phyloP scores from a whole-genome alignment of 35 echinoderm and acorn worm species.

The Ptychodera flava region DNA sequence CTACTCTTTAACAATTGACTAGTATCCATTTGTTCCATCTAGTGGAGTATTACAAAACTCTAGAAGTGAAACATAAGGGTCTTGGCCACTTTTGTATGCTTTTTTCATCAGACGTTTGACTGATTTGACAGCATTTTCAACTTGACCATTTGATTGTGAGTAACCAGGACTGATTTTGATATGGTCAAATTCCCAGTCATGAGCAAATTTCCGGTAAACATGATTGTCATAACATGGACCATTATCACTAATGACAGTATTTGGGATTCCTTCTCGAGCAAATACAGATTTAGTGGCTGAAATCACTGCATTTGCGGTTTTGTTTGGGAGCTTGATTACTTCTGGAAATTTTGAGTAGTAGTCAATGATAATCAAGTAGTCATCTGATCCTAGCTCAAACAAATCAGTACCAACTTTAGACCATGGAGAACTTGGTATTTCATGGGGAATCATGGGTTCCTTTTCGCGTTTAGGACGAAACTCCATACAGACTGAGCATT shows the following conservation, averaged over 20 bases:
- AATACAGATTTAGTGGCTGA: slow-evolving; percentile 17
- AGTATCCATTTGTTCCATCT: too few relatives aligned
- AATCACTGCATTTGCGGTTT: not conserved
- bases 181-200: slow-evolving; percentile 24
- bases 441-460: slow-evolving; percentile 25
- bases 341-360: slow-evolving; percentile 58
- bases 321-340: not conserved
- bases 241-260: slow-evolving; percentile 37
- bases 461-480: not conserved
- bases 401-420: slow-evolving; percentile 47
- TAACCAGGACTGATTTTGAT: slow-evolving; percentile 13
- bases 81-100: too few relatives aligned
- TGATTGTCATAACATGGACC: slow-evolving; percentile 31
- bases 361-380: slow-evolving; percentile 48
- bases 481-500: slow-evolving; percentile 35
- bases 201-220: slow-evolving; percentile 27
- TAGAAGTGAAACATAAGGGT: too few relatives aligned
- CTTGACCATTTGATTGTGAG: slow-evolving; percentile 6
- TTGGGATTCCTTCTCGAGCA: slow-evolving; percentile 28
- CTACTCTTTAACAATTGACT: slow-evolving; percentile 26
- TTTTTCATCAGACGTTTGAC: slow-evolving; percentile 9
- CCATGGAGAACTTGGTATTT: slow-evolving; percentile 43
- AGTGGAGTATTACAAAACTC: too few relatives aligned
- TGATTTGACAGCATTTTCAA: slow-evolving; percentile 14
- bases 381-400: slow-evolving; percentile 28